Conservation (phyloP, 2,797 vertebrate genomes). For the Pempheris klunzingeri region DNA sequence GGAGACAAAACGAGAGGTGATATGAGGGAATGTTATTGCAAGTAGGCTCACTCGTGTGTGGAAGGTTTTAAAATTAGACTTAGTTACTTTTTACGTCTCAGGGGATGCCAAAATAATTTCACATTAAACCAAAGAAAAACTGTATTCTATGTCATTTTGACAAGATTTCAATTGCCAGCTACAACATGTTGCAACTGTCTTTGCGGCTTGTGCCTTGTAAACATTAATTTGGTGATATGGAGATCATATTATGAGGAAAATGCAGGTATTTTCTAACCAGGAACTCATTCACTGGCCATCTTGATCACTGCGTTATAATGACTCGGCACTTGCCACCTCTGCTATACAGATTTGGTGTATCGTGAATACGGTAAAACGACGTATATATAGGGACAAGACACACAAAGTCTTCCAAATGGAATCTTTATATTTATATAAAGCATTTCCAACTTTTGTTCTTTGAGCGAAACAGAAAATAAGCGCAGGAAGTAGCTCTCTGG, state of each 20-base stretch:
- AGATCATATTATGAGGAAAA: neutral
- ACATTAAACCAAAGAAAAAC: neutral
- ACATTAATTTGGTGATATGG: neutral
- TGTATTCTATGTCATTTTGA: neutral
- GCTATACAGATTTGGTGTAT: neutral
- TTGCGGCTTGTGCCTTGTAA: neutral
- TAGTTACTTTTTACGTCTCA: neutral
- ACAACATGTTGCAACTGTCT: neutral
- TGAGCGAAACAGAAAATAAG: neutral
- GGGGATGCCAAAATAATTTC: slow-evolving; percentile 5
- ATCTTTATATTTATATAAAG: neutral
- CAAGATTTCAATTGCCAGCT: neutral
- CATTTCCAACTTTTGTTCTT: neutral
- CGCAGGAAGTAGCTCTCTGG: neutral
- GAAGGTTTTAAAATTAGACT: slow-evolving; percentile 14
- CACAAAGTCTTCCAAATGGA: neutral
- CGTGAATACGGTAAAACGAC: neutral
- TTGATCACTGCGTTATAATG: neutral
- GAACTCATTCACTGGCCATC: neutral
- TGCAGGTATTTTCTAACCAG: neutral
- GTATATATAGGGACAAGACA: neutral
- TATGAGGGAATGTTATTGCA: slow-evolving; percentile 32
- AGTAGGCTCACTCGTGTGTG: slow-evolving; percentile 17
- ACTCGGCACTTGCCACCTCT: neutral
- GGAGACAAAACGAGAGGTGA: slow-evolving; percentile 40